Base-by-base conservation (phyloP, 2,888 invertebrate species). In the Amiota communis region DNA sequence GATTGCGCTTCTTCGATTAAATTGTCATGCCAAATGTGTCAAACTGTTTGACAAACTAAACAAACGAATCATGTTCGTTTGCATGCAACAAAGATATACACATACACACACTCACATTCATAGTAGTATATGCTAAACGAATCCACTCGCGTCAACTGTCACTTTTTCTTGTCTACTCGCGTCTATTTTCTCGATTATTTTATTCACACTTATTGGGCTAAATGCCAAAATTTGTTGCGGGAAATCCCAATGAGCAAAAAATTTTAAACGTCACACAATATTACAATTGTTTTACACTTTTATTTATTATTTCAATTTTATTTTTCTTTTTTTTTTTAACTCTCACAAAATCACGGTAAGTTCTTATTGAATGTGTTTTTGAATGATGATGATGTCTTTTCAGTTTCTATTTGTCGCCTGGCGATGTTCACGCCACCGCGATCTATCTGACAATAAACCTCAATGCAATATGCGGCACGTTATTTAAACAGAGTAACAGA, bases 401-500 rank as follows among this genome's bases (percentile, higher is more conserved):
- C n/a, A n/a, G 75, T 77, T 53, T 70, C n/a, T 12, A n/a, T 70
- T 72, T 64, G 72, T 67, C 72, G 73, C 77, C 74, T 74, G 71
- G 73, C 71, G 87, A 79, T 88, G 87, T 87, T 86, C 80, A 86
- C 86, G 84, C 84, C 85, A 87, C 86, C 83, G 84, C 87, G 85
- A 83, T 83, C 85, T 76, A 78, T 81, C 84, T 85, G 86, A 82
- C 84, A 88, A 87, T 88, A 88, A 88, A 83, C 83, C 82, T 81
- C 81, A 80, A 82, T 81, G 81, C 84, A 81, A 82, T 78, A 82
- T 77, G 83, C 85, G 78, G 82, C 84, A 81, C 85, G 84, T 84
- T 88, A 87, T 88, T 88, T 88, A 88, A 88, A 87, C 81, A 84
- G 77, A 84, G 77, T 85, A 83, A 84, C 78, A 83, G 84, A 79